phyloP scores from a whole-genome alignment of 2,797 vertebrate genomes.

The Atherinosoma microstoma region DNA sequence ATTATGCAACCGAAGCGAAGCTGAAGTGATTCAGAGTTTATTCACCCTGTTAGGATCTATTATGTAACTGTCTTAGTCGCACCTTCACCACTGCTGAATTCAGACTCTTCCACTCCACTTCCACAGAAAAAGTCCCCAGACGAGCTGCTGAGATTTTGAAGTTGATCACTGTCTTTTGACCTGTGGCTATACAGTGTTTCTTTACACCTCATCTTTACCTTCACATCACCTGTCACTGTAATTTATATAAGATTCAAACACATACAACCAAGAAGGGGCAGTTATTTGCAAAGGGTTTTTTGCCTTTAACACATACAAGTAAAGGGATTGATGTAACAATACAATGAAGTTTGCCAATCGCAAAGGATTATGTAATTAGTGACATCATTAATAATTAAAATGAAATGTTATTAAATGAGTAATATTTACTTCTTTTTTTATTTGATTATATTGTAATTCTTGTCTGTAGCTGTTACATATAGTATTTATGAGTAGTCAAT shows the following conservation, averaged over 20 bases:
- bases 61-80: constrained; percentile 49
- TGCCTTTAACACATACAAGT: background rate
- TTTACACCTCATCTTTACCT: constrained; percentile 12
- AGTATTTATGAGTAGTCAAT: too few species aligned
- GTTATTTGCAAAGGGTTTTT: background rate
- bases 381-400: too few species aligned
- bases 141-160: constrained; percentile 4
- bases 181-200: background rate
- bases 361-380: too few species aligned
- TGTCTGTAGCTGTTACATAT: too few species aligned
- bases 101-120: constrained; percentile 42
- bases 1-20: constrained; percentile 50
- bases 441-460: too few species aligned
- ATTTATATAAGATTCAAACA: constrained; percentile 7
- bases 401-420: too few species aligned
- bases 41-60: constrained; percentile 38
- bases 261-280: background rate
- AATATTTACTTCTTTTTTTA: too few species aligned
- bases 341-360: too few species aligned
- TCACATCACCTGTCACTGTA: constrained; percentile 28
- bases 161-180: background rate
- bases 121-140: constrained; percentile 18
- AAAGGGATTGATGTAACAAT: too few species aligned
- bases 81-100: constrained; percentile 45
- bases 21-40: constrained; percentile 39